A percentile compares a stretch with the other conserved stretches of the same genome.
Conservation (phyloP, 1,140 invertebrate genomes). For the Trypoxylus dichotomus region DNA sequence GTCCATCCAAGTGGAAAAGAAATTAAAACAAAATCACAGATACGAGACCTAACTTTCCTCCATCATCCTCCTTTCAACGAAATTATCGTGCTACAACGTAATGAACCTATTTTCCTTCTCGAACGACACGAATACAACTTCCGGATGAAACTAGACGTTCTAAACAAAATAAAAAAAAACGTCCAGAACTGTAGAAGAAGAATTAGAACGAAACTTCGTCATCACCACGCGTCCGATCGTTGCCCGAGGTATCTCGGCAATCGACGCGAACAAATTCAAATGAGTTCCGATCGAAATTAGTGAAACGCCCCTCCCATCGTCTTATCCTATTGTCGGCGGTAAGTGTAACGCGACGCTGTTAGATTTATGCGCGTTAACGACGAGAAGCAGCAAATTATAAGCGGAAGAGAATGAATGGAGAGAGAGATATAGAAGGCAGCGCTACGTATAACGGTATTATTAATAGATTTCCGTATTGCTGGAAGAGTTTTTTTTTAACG, state of each 20-base stretch:
- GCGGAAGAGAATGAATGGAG: background rate
- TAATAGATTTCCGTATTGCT: constrained; percentile 19
- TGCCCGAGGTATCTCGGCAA: background rate
- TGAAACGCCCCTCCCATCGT: background rate
- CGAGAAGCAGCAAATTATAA: background rate
- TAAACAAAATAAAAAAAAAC: background rate
- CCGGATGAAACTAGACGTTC: background rate
- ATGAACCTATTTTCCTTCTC: background rate
- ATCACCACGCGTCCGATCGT: background rate
- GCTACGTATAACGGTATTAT: background rate
- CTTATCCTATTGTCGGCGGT: background rate
- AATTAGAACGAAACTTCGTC: background rate
- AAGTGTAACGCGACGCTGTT: background rate
- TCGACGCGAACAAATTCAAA: background rate
- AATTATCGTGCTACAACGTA: background rate
- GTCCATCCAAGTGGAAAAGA: too few relatives aligned
- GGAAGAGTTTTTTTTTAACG: background rate
- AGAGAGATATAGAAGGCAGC: background rate
- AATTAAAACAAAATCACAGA: too few relatives aligned
- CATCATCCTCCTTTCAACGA: background rate
- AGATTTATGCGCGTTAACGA: background rate
- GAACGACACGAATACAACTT: background rate
- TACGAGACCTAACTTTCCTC: too few relatives aligned
- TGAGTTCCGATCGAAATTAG: constrained; percentile 1
- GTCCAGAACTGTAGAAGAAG: background rate